Evolutionary conservation across 2,113 vertebrate species (phyloP).

Genomic region (Hyla sarda): DNA sequence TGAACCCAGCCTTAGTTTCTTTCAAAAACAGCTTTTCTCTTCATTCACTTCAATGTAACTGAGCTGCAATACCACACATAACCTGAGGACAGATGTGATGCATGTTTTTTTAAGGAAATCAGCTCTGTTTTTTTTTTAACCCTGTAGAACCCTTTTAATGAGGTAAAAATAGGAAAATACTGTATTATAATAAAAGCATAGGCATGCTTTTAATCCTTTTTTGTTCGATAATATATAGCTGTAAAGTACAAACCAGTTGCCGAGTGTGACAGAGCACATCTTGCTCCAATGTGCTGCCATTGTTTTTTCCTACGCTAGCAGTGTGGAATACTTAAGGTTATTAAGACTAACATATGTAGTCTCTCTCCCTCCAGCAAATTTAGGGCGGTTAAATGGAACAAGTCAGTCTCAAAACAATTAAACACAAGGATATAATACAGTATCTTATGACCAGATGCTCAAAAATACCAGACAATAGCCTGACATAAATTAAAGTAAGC

Average conservation of each 20-base stretch:
- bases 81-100: no score
- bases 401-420: conserved; percentile 15
- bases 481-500: conserved; percentile 30
- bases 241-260: background rate
- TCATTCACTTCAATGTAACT: no score
- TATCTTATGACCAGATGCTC: conserved; percentile 32
- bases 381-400: conserved; percentile 12
- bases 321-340: background rate
- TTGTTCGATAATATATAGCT: background rate
- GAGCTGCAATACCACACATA: no score
- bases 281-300: background rate
- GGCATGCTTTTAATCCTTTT: background rate
- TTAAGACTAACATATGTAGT: conserved; percentile 32
- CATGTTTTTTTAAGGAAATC: no score
- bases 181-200: background rate
- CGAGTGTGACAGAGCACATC: background rate
- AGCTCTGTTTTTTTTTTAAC: no score
- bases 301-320: conserved; percentile 1
- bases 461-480: conserved; percentile 49
- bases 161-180: background rate
- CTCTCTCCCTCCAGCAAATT: conserved; percentile 12
- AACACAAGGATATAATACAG: conserved; percentile 53
- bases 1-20: no score
- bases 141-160: no score
- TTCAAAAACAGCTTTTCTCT: no score